phyloP scores from a whole-genome alignment of 1,140 invertebrate genomes.

The Galendromus occidentalis region DNA sequence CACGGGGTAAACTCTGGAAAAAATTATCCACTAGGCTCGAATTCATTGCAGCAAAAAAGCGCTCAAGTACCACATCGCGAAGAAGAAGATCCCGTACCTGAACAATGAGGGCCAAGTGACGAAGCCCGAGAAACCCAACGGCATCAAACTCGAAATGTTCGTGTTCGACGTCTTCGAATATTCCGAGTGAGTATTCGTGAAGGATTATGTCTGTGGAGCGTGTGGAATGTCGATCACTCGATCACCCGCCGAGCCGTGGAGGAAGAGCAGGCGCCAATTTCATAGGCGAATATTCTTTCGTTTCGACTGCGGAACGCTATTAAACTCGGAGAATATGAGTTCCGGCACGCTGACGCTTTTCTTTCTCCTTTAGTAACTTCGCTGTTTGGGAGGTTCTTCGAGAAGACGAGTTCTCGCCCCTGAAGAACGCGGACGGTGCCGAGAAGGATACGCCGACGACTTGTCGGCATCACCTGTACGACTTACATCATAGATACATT shows the following conservation, averaged over 20 bases:
- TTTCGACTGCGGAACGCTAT: too few species aligned
- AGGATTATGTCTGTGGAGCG: neutral
- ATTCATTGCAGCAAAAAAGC: slow-evolving; percentile 24
- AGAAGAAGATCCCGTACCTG: slow-evolving; percentile 86
- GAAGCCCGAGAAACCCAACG: slow-evolving; percentile 64
- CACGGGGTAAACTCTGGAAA: too few species aligned
- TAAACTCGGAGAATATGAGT: too few species aligned
- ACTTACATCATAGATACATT: slow-evolving; percentile 45
- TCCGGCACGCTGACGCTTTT: slow-evolving; percentile 11
- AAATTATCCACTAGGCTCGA: too few species aligned
- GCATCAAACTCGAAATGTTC: slow-evolving; percentile 98
- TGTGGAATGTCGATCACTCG: neutral
- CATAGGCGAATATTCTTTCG: too few species aligned
- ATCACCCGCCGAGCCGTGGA: too few species aligned
- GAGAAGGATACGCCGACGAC: slow-evolving; percentile 79
- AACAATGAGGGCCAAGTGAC: slow-evolving; percentile 46
- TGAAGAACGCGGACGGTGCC: slow-evolving; percentile 75
- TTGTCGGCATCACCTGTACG: slow-evolving; percentile 50
- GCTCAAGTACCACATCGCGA: slow-evolving; percentile 78
- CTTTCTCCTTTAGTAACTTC: slow-evolving; percentile 41
- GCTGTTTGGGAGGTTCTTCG: slow-evolving; percentile 79
- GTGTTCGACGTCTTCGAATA: slow-evolving; percentile 96
- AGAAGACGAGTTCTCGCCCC: slow-evolving; percentile 82
- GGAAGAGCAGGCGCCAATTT: too few species aligned
- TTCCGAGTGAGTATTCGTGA: slow-evolving; percentile 37